phyloP scores from a whole-genome alignment of 2,797 vertebrate genomes.

The Dermochelys coriacea region DNA sequence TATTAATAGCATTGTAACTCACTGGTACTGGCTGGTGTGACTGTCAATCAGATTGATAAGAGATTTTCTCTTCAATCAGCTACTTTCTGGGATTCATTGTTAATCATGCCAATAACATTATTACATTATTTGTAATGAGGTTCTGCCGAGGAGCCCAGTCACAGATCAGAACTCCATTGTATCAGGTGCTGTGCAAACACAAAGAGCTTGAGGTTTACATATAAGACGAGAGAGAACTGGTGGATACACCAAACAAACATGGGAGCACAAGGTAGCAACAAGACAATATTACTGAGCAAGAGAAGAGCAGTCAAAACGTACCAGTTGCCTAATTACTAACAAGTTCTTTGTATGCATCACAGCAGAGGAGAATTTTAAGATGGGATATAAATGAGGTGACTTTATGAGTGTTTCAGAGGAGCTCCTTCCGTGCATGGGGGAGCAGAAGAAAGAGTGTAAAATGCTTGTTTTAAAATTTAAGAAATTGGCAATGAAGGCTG shows the following conservation, averaged over 20 bases:
- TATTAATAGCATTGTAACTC: background rate
- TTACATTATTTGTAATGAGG: background rate
- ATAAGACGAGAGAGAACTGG: background rate
- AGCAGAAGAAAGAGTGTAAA: too few species aligned
- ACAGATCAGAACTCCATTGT: background rate
- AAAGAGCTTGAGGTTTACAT: background rate
- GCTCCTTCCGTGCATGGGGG: too few species aligned
- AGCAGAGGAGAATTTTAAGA: background rate
- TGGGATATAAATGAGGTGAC: background rate
- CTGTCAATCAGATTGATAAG: background rate
- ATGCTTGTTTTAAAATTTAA: too few species aligned
- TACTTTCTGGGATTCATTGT: background rate
- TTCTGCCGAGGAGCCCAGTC: background rate
- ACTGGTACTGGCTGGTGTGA: background rate
- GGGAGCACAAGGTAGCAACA: slow-evolving; percentile 6
- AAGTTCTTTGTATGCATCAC: background rate
- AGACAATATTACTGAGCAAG: slow-evolving; percentile 9
- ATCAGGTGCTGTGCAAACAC: background rate
- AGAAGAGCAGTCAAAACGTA: slow-evolving; percentile 38
- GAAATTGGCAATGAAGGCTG: background rate
- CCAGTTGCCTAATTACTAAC: background rate
- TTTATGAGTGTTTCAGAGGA: background rate
- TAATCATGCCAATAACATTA: background rate
- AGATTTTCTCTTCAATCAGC: background rate
- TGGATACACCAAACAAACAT: background rate